Evolutionary conservation across 2,888 invertebrate genomes (phyloP), one percentile per base, ranked within the genome.

Genomic region (Aspidiotus destructor): DNA sequence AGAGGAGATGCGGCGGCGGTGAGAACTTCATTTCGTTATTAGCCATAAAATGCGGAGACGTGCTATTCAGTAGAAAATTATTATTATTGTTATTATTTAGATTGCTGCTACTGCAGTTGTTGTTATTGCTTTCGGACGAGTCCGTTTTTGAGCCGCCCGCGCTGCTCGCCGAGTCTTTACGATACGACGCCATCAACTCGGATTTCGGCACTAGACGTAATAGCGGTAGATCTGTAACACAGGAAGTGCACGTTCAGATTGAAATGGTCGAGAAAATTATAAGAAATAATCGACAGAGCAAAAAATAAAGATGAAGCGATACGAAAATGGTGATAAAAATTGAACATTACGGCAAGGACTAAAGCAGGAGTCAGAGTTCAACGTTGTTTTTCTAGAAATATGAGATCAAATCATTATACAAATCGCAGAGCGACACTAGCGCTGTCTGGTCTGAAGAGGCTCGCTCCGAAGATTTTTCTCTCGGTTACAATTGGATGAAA

Each of bases 51-150:
- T 67, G 67, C 60, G 67, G 57, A 44, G 67, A 67, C 17, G 67
- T 42, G 40, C 58, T 67, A 48, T 58, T 67, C 48, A 67, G 41
- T 60, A 67, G 40, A 40, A 67, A 58, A 67, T 67, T 67, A 48
- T 67, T 60, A 44, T 55, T 69, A 61, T 52, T 68, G 13, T 72
- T 75, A 72, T 72, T 75, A 72, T 73, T 73, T 72, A 73, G 74
- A 73, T 76, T 75, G 72, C 75, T 73, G 72, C 72, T 72, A 72
- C 73, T 69, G 74, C 72, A 67, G 70, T 68, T 71, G 40, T 68
- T 72, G 67, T 72, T 72, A 52, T 71, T 73, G 60, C 72, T 72
- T 67, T 54, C 16, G 72, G 64, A 71, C 67, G 64, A 77, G 77
- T 6, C 42, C 15, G 8, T 61, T 15, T 40, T 16, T 7, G 15